A percentile compares a stretch with the other conserved stretches of the same genome.
Evolutionary conservation across 2,797 vertebrate genomes (phyloP).

Genomic region (Rallus crepitans): DNA sequence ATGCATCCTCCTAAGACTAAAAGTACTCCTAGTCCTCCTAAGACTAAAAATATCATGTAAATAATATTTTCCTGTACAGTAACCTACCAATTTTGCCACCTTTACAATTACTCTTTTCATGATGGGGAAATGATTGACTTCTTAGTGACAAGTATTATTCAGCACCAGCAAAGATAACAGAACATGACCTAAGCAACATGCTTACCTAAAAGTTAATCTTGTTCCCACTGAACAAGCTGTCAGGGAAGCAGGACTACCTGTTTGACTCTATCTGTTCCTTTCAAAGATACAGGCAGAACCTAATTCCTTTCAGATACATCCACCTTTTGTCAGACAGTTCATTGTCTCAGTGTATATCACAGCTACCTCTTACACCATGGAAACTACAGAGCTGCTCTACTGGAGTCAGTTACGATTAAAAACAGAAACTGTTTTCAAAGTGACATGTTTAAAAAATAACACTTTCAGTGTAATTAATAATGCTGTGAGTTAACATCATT

Average conservation of each 20-base stretch:
- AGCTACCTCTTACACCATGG: background rate
- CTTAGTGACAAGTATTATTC: background rate
- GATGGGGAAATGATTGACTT: background rate
- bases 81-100: background rate
- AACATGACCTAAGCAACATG: background rate
- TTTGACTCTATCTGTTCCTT: background rate
- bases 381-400: background rate
- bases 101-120: background rate
- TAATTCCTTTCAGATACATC: background rate
- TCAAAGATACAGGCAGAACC: background rate
- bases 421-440: constrained; percentile 6
- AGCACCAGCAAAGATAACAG: background rate
- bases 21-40: background rate
- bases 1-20: background rate
- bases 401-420: background rate
- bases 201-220: background rate
- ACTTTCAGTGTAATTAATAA: background rate
- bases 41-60: background rate
- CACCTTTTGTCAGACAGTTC: background rate
- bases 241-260: background rate
- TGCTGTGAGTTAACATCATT: background rate
- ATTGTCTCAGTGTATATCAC: background rate
- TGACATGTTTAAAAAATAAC: background rate
- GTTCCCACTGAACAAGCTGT: background rate
- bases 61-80: background rate